Conservation (phyloP, 2,888 invertebrate species). For the Chymomyza procnemis region DNA sequence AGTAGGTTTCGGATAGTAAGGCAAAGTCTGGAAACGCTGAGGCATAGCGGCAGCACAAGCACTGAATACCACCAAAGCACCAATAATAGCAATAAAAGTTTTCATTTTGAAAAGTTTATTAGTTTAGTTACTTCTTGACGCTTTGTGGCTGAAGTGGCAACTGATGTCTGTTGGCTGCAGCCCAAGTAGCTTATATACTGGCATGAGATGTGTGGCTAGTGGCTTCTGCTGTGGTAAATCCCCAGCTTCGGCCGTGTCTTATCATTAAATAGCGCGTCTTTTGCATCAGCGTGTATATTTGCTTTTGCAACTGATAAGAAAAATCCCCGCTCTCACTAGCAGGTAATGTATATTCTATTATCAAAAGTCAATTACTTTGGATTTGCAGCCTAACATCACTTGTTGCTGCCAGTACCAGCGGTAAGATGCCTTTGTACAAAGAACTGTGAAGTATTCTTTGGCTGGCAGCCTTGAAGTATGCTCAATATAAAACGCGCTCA, state of each 20-base stretch:
- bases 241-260: slow-evolving; percentile 4
- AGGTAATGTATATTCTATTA: neutral
- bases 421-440: neutral
- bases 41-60: slow-evolving; percentile 49
- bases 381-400: neutral
- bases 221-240: neutral
- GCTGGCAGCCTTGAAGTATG: neutral
- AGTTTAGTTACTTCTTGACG: neutral
- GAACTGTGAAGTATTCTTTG: neutral
- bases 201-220: neutral
- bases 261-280: slow-evolving; percentile 11
- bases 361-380: neutral
- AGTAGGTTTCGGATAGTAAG: slow-evolving; percentile 46
- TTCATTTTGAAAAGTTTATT: slow-evolving; percentile 38
- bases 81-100: slow-evolving; percentile 40
- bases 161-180: slow-evolving; percentile 36
- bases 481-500: neutral
- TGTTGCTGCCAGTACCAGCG: neutral
- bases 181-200: slow-evolving; percentile 35
- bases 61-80: slow-evolving; percentile 45
- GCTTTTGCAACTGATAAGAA: neutral
- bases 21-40: slow-evolving; percentile 37
- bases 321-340: neutral
- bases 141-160: slow-evolving; percentile 21
- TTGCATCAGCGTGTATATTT: neutral